phyloP scores from a whole-genome alignment of 1,140 invertebrate genomes.

The Leptinotarsa lineolata region DNA sequence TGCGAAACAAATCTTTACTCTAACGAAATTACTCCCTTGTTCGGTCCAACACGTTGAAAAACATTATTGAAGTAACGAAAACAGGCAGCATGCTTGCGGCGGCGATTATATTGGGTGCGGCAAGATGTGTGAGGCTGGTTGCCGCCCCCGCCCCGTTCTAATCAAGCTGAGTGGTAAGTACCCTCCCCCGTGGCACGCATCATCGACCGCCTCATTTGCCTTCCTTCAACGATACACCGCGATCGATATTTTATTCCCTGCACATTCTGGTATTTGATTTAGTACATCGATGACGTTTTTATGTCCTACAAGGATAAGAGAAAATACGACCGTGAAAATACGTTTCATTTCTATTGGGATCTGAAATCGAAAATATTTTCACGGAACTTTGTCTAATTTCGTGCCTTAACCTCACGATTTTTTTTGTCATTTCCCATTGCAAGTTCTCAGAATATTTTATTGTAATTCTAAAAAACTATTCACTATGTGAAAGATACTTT shows the following conservation, averaged over 20 bases:
- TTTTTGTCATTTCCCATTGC: too few relatives aligned
- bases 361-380: too few relatives aligned
- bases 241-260: neutral
- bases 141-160: slow-evolving; percentile 34
- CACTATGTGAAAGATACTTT: too few relatives aligned
- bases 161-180: slow-evolving; percentile 33
- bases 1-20: neutral
- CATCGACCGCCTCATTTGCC: slow-evolving; percentile 33
- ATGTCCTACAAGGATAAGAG: too few relatives aligned
- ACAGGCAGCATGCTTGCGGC: neutral
- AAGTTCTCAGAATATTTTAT: too few relatives aligned
- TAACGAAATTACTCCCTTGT: neutral
- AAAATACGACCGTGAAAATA: too few relatives aligned
- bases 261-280: neutral
- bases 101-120: slow-evolving; percentile 24
- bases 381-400: too few relatives aligned
- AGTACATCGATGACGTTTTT: too few relatives aligned
- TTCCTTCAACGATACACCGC: slow-evolving; percentile 8
- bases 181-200: slow-evolving; percentile 25
- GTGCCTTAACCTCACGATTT: too few relatives aligned
- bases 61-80: neutral
- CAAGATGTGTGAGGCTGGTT: slow-evolving; percentile 52
- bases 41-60: neutral
- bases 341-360: too few relatives aligned
- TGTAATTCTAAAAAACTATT: too few relatives aligned